Percentiles rank a stretch among this genome's conserved stretches.
These are phyloP conservation scores for Hirudinaria manillensis DNA, from an alignment of 2,888 invertebrate species.

Conservation along the genomic window DNA sequence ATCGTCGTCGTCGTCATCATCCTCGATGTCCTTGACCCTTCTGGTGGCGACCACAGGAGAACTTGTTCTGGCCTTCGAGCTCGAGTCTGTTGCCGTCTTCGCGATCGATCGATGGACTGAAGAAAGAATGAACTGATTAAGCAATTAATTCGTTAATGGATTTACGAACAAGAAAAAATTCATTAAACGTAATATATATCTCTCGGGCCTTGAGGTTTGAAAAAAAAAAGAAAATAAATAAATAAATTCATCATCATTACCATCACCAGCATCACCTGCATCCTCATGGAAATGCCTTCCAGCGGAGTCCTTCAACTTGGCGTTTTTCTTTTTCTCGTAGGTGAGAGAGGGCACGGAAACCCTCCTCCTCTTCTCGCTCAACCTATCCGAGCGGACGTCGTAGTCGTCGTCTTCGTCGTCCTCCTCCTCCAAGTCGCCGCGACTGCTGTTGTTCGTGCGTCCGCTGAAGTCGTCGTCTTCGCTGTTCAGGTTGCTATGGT, in stretches of 20 bases:
- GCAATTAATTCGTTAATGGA: no score
- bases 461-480: neutral
- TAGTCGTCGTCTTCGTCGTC: constrained; percentile 9
- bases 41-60: neutral
- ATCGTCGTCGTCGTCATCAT: neutral
- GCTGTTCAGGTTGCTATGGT: neutral
- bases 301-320: neutral
- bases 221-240: no score
- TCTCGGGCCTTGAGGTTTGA: no score
- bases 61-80: no score
- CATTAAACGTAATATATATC: no score
- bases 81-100: no score
- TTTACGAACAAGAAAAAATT: no score
- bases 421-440: neutral
- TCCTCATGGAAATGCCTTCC: neutral
- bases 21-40: neutral
- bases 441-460: neutral
- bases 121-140: no score
- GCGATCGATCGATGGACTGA: no score
- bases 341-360: neutral
- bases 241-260: neutral
- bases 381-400: constrained; percentile 6
- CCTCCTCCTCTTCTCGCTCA: constrained; percentile 6
- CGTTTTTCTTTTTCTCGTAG: constrained; percentile 17
- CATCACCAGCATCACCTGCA: neutral